Evolutionary conservation across 2,797 vertebrate genomes (phyloP), one percentile per base, ranked within the genome.

Genomic region (Sebastiscus albofasciatus): DNA sequence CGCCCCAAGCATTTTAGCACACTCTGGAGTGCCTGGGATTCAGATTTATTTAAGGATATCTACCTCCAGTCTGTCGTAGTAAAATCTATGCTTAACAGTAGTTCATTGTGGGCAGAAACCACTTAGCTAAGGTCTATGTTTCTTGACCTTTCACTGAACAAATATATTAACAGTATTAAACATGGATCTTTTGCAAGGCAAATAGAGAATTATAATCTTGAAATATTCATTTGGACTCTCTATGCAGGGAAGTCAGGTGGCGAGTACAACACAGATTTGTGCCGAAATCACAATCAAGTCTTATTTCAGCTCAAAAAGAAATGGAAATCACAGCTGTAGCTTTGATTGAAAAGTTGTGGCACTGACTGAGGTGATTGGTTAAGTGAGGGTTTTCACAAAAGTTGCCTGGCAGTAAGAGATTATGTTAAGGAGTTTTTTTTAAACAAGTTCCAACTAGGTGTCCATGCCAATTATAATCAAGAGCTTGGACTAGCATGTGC

Each of bases 381-480:
- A 61, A 82, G 4, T 82, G 36, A 68, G 26, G 52, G 72, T 73
- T 87, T 86, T 83, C 27, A 70, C 31, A 75, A 80, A 88, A 31
- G 58, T 87, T 75, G 49, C 20, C 64, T 84, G 81, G 26, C 60
- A 42, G 42, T 31, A 8, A 18, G 62, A 80, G 80, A 91, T 91
- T 85, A 86, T 3, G 1, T 42, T 52, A 2, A 54, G 27, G 24
- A 16, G 16, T 76, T 71, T 60, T 60, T 65, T 54, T 52, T 72
- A 60, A 14, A 2, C 18, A 18, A 73, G 56, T 75, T 78, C 71
- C 36, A 79, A 67, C 76, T 72, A 54, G 74, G 86, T 85, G 80
- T 86, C 83, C 42, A 3, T 72, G 86, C 69, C 89, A 90, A 87
- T 94, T 92, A 84, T 65, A 90, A 91, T 93, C 84, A 88, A 85